Percentiles rank a stretch among this genome's conserved stretches.
Evolutionary conservation across 1,140 invertebrate species (phyloP).

Genomic region (Lordiphosa mommai): DNA sequence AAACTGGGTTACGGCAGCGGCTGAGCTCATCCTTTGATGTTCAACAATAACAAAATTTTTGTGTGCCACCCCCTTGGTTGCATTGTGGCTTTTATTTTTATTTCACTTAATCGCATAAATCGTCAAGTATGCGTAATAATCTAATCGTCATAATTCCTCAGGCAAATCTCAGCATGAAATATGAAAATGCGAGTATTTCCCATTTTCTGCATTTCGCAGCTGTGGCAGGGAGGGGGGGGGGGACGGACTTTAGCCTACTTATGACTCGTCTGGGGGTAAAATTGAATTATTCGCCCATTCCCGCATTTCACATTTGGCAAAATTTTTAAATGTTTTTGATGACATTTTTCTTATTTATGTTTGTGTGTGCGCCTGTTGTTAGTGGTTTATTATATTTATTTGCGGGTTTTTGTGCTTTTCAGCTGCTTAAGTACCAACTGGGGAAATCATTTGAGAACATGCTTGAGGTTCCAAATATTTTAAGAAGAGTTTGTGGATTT

Average conservation of each 20-base stretch:
- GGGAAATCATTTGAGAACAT: slow-evolving; percentile 50
- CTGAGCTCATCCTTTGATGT: slow-evolving; percentile 62
- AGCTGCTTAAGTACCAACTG: slow-evolving; percentile 53
- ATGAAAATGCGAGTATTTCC: slow-evolving; percentile 7
- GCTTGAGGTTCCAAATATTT: slow-evolving; percentile 14
- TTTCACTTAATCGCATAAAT: slow-evolving; percentile 67
- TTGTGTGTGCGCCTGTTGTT: neutral
- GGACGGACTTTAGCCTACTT: slow-evolving; percentile 40
- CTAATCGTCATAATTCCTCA: slow-evolving; percentile 66
- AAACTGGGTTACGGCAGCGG: slow-evolving; percentile 40
- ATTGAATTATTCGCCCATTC: slow-evolving; percentile 61
- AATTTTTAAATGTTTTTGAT: slow-evolving; percentile 73
- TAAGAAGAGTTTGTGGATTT: slow-evolving; percentile 12
- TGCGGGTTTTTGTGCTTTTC: slow-evolving; percentile 28
- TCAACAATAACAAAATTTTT: slow-evolving; percentile 47
- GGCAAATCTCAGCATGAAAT: slow-evolving; percentile 56
- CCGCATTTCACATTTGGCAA: slow-evolving; percentile 32
- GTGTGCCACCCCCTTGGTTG: slow-evolving; percentile 23
- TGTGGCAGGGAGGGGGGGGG: neutral
- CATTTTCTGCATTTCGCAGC: slow-evolving; percentile 4
- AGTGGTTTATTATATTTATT: slow-evolving; percentile 1
- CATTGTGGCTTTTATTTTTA: slow-evolving; percentile 38
- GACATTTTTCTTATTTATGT: slow-evolving; percentile 63
- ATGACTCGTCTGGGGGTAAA: slow-evolving; percentile 32
- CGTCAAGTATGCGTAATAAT: slow-evolving; percentile 74